A percentile compares a stretch with the other conserved stretches of the same genome.
phyloP scores from a whole-genome alignment of 1,140 invertebrate species.

The Anthonomus grandis region DNA sequence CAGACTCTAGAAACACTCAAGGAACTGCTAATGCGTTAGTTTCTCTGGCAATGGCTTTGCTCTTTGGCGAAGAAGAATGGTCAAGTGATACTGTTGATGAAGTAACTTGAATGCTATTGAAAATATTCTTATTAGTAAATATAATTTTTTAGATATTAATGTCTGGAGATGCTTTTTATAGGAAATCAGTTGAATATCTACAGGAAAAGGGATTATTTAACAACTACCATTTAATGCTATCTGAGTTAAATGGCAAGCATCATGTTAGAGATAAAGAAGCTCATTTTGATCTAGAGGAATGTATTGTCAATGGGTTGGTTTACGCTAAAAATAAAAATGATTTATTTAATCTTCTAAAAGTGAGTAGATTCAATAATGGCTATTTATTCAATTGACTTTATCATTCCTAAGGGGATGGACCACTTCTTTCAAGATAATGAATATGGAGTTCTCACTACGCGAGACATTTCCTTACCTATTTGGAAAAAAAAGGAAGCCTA shows the following conservation, averaged over 20 bases:
- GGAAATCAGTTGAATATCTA: slow-evolving; percentile 49
- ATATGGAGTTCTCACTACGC: slow-evolving; percentile 48
- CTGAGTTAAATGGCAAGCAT: slow-evolving; percentile 42
- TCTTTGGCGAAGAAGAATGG: slow-evolving; percentile 48
- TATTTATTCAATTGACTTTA: slow-evolving; percentile 19
- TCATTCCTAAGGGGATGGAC: slow-evolving; percentile 41
- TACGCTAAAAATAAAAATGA: slow-evolving; percentile 48
- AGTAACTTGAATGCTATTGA: slow-evolving; percentile 34
- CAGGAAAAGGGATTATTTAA: slow-evolving; percentile 47
- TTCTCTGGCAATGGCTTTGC: slow-evolving; percentile 45
- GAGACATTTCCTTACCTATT: slow-evolving; percentile 48
- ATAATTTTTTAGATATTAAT: slow-evolving; percentile 44
- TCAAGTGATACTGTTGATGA: slow-evolving; percentile 51
- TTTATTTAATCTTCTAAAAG: slow-evolving; percentile 47
- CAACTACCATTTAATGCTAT: slow-evolving; percentile 40
- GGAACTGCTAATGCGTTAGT: slow-evolving; percentile 52
- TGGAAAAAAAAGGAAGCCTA: slow-evolving; percentile 48
- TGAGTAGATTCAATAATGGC: slow-evolving; percentile 26
- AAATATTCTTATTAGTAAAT: background rate
- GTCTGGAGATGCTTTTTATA: slow-evolving; percentile 51
- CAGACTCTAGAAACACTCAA: slow-evolving; percentile 51
- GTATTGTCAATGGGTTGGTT: slow-evolving; percentile 37
- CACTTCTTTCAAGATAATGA: slow-evolving; percentile 51
- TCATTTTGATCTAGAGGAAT: slow-evolving; percentile 43
- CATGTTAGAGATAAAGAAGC: slow-evolving; percentile 42